Conservation (phyloP, 2,888 invertebrate genomes). For the Phlogophora meticulosa region DNA sequence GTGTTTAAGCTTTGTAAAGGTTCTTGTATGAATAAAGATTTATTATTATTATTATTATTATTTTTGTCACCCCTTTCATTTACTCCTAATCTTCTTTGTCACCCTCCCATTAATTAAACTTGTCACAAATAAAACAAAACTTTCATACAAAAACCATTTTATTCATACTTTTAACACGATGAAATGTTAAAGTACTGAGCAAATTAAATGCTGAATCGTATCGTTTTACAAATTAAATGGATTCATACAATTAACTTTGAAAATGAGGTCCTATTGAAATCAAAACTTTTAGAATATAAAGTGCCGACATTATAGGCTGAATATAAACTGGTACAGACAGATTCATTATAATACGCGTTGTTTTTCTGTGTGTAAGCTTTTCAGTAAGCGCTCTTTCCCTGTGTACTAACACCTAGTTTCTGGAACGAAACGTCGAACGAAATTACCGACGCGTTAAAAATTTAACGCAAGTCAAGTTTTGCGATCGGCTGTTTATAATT, state of each 20-base stretch:
- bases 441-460: too few relatives aligned
- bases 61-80: constrained; percentile 20
- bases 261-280: constrained; percentile 46
- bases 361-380: not conserved
- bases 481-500: too few relatives aligned
- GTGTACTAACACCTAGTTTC: not conserved
- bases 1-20: too few relatives aligned
- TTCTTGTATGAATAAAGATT: too few relatives aligned
- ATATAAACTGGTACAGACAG: constrained; percentile 1
- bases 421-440: too few relatives aligned
- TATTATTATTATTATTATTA: too few relatives aligned
- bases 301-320: constrained; percentile 10
- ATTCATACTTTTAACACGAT: constrained; percentile 59
- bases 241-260: constrained; percentile 36
- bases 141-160: constrained; percentile 60
- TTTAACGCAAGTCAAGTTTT: too few relatives aligned
- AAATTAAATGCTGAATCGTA: constrained; percentile 35
- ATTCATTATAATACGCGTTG: not conserved
- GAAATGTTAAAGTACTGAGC: constrained; percentile 52
- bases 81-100: constrained; percentile 5
- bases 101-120: constrained; percentile 16
- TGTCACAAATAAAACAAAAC: constrained; percentile 51
- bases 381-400: not conserved
- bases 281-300: constrained; percentile 47
- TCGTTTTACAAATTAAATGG: constrained; percentile 49